A percentile compares a stretch with the other conserved stretches of the same genome.
Evolutionary conservation across 2,797 vertebrate species (phyloP).

Genomic region (Sphenopsis melanotis): DNA sequence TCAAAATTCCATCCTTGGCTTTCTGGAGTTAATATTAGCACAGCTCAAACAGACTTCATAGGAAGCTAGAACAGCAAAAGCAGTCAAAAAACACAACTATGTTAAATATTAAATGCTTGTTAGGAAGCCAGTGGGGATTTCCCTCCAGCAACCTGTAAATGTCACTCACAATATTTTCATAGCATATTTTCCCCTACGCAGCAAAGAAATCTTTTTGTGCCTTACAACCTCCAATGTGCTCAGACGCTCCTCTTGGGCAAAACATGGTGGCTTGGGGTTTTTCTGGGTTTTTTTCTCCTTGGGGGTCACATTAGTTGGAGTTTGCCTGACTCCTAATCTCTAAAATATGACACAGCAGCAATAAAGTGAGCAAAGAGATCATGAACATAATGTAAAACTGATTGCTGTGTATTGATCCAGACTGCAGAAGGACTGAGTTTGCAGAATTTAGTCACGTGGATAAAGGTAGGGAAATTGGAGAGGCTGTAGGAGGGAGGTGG

Average conservation of each 20-base stretch:
- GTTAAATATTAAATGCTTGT: background rate
- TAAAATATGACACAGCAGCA: background rate
- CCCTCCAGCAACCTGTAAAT: background rate
- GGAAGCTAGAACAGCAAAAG: background rate
- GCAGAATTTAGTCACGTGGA: background rate
- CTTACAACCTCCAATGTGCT: background rate
- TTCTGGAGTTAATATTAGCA: background rate
- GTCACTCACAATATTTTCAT: background rate
- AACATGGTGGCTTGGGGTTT: background rate
- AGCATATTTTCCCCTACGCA: background rate
- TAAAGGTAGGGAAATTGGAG: background rate
- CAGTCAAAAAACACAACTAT: background rate
- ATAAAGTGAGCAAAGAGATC: background rate
- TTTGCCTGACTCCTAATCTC: background rate
- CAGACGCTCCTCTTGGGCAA: background rate
- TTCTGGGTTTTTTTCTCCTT: background rate
- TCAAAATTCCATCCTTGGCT: background rate
- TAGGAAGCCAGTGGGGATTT: background rate
- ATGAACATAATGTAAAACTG: background rate
- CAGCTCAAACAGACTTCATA: background rate
- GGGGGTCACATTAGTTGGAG: background rate
- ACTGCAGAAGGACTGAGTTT: background rate
- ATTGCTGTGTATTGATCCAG: background rate
- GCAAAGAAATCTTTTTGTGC: background rate
- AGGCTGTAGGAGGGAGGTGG: background rate